These are phyloP conservation scores for Karalla daura DNA, from an alignment of 2,797 vertebrate species.

Conservation along the genomic window DNA sequence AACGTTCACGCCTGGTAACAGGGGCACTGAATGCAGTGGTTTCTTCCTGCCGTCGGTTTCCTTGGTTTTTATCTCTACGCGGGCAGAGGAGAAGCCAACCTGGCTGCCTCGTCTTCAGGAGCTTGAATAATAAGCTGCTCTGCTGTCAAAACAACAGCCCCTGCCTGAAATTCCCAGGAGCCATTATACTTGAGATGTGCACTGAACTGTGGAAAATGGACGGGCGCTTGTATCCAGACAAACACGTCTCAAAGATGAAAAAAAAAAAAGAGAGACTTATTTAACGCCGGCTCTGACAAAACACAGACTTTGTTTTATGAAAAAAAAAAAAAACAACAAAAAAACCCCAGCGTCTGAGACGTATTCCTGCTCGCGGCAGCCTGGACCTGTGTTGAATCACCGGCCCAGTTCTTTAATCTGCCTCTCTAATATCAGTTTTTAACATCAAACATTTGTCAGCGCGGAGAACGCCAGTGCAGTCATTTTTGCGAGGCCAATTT, in stretches of 20 bases:
- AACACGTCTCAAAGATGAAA: conserved; percentile 1
- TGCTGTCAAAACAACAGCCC: conserved; percentile 16
- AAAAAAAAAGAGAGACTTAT: neutral
- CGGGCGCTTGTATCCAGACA: neutral
- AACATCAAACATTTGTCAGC: neutral
- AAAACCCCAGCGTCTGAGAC: too few relatives aligned
- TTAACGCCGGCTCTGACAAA: too few relatives aligned
- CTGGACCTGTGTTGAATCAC: neutral
- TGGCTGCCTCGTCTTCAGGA: neutral
- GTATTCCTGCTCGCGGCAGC: too few relatives aligned
- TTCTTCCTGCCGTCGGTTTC: neutral
- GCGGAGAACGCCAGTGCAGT: too few relatives aligned
- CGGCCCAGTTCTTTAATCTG: neutral
- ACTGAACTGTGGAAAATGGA: conserved; percentile 4
- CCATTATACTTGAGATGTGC: conserved; percentile 3
- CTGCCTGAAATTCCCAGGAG: conserved; percentile 3
- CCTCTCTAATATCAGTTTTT: neutral
- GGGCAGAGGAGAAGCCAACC: conserved; percentile 3
- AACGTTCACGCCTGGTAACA: neutral
- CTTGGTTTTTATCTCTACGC: neutral
- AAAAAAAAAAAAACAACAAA: too few relatives aligned
- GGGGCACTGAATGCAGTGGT: neutral
- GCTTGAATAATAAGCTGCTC: conserved; percentile 7
- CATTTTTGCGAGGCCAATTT: too few relatives aligned
- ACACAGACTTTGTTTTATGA: too few relatives aligned